These are phyloP conservation scores for Tympanuchus pallidicinctus DNA, from an alignment of 2,113 vertebrate species.

Conservation along the genomic window DNA sequence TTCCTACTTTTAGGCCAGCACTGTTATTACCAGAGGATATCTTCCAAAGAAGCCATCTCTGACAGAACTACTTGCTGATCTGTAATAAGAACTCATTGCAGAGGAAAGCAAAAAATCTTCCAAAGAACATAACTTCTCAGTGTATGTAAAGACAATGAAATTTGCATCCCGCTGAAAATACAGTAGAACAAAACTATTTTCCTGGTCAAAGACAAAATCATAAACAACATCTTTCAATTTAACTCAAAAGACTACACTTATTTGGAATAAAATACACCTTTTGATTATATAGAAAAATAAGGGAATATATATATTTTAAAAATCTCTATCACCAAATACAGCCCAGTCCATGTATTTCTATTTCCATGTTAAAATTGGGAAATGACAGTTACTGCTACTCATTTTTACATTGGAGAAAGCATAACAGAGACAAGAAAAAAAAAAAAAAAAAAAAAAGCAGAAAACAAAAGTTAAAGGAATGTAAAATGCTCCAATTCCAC, in stretches of 20 bases:
- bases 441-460: background rate
- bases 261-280: background rate
- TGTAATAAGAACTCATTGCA: background rate
- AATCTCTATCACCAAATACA: background rate
- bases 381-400: background rate
- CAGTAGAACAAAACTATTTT: background rate
- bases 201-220: background rate
- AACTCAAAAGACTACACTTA: background rate
- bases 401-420: too few species aligned
- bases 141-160: background rate
- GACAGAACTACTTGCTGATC: background rate
- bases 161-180: background rate
- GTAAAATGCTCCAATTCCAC: background rate
- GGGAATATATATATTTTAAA: background rate
- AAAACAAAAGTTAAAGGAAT: background rate
- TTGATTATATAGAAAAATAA: background rate
- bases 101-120: background rate
- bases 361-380: background rate
- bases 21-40: background rate
- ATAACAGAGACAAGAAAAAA: background rate
- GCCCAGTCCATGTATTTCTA: background rate
- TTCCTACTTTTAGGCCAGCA: background rate
- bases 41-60: background rate
- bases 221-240: background rate
- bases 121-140: background rate